These are phyloP conservation scores for Andrena hattorfiana DNA, from an alignment of 2,888 invertebrate species.

Conservation along the genomic window DNA sequence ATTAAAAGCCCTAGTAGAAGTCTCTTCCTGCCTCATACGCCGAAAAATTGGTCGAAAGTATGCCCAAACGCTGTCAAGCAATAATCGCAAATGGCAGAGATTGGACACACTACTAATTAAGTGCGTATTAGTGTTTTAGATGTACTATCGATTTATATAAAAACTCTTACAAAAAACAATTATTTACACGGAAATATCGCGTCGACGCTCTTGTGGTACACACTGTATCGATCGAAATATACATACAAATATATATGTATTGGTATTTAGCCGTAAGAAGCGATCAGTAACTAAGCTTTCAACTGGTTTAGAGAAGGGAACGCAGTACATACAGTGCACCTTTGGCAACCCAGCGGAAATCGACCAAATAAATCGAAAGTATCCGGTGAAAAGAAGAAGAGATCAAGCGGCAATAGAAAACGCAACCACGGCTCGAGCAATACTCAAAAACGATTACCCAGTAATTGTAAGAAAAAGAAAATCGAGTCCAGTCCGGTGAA, in stretches of 20 bases:
- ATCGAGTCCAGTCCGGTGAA: conserved; percentile 63
- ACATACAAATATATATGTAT: background rate
- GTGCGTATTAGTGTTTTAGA: no score
- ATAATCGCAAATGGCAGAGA: no score
- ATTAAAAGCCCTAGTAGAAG: no score
- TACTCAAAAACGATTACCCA: conserved; percentile 57
- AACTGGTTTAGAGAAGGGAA: conserved; percentile 79
- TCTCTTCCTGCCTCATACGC: no score
- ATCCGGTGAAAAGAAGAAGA: conserved; percentile 77
- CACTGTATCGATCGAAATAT: background rate
- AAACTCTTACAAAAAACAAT: no score
- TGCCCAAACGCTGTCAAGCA: no score
- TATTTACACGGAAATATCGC: no score
- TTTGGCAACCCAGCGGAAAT: conserved; percentile 84
- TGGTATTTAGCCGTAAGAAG: background rate
- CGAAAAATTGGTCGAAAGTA: no score
- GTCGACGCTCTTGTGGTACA: no score
- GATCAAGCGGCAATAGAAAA: conserved; percentile 67
- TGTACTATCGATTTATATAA: no score
- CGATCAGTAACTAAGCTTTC: background rate
- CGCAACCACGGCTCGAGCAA: conserved; percentile 54
- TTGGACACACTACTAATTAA: no score
- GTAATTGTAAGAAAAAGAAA: conserved; percentile 68
- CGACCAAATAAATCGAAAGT: conserved; percentile 81
- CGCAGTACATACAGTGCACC: conserved; percentile 82